These are phyloP conservation scores for Triplophysa bombifrons DNA, from an alignment of 2,797 vertebrate genomes.

Conservation along the genomic window DNA sequence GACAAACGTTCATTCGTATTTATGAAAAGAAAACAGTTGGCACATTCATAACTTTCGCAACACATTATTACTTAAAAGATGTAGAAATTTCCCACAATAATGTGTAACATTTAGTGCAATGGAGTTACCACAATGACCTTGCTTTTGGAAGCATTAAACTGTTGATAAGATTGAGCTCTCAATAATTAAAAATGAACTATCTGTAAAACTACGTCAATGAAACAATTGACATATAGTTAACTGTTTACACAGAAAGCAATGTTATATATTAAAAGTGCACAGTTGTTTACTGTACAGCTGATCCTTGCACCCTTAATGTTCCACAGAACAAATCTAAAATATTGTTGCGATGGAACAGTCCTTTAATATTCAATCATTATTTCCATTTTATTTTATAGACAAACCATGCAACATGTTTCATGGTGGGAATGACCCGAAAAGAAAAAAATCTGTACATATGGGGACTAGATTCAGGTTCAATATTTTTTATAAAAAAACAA, in stretches of 20 bases:
- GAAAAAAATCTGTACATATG: conserved; percentile 45
- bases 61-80: neutral
- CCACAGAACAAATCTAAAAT: neutral
- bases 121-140: neutral
- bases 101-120: conserved; percentile 24
- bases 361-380: conserved; percentile 2
- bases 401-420: conserved; percentile 24
- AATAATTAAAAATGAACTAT: too few species aligned
- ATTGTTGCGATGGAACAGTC: neutral
- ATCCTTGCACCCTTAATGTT: neutral
- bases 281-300: neutral
- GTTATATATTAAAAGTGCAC: too few species aligned
- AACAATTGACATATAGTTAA: too few species aligned
- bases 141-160: conserved; percentile 1
- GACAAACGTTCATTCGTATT: conserved; percentile 2
- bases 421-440: conserved; percentile 17
- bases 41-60: conserved; percentile 58
- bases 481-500: conserved; percentile 12
- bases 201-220: too few species aligned
- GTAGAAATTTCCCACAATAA: neutral
- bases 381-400: conserved; percentile 8
- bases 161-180: too few species aligned
- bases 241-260: too few species aligned
- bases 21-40: conserved; percentile 57
- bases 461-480: conserved; percentile 9